Evolutionary conservation across 2,797 vertebrate genomes (phyloP).

Genomic region (Novumbra hubbsi): DNA sequence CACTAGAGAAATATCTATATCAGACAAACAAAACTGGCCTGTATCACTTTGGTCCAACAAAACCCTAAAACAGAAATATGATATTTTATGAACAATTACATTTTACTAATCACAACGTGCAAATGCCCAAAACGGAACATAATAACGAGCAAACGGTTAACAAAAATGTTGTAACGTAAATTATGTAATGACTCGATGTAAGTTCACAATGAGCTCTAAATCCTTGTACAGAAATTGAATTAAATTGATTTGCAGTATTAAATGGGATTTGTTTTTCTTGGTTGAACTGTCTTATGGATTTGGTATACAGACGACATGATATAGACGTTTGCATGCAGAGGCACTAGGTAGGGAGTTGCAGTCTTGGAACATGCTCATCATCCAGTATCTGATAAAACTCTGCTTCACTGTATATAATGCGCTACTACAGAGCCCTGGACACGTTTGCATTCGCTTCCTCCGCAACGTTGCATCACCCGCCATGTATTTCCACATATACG

Average conservation of each 20-base stretch:
- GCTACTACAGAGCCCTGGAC: slow-evolving; percentile 50
- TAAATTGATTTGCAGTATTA: slow-evolving; percentile 14
- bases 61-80: slow-evolving; percentile 31
- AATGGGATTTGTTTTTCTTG: slow-evolving; percentile 28
- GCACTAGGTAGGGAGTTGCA: slow-evolving; percentile 71
- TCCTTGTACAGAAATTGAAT: slow-evolving; percentile 19
- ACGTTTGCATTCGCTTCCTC: slow-evolving; percentile 53
- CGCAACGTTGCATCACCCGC: slow-evolving; percentile 55
- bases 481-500: slow-evolving; percentile 58
- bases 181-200: slow-evolving; percentile 16
- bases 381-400: slow-evolving; percentile 41
- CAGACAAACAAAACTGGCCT: slow-evolving; percentile 24
- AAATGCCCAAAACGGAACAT: slow-evolving; percentile 13
- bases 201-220: neutral
- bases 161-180: neutral
- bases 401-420: slow-evolving; percentile 54
- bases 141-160: neutral
- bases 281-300: slow-evolving; percentile 53
- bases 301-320: slow-evolving; percentile 61
- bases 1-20: slow-evolving; percentile 38
- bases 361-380: slow-evolving; percentile 64
- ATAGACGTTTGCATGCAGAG: slow-evolving; percentile 73
- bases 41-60: slow-evolving; percentile 55
- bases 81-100: slow-evolving; percentile 49
- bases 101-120: slow-evolving; percentile 59